Base-by-base conservation (phyloP, 2,113 vertebrate species). In the Silurus asotus region DNA sequence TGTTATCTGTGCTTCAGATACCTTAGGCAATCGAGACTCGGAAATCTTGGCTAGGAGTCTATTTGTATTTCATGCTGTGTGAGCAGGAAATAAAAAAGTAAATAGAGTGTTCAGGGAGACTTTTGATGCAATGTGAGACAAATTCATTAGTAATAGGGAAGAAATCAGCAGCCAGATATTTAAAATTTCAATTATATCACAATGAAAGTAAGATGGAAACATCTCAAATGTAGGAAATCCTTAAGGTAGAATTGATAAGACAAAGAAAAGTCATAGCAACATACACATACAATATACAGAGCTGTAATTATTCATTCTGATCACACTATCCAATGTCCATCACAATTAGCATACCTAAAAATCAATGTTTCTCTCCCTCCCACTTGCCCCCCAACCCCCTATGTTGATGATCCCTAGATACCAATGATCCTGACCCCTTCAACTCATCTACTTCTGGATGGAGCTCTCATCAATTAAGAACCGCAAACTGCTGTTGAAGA, bases 1-100 rank as follows among this genome's bases (percentile, higher is more conserved):
- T 85, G 48, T 69, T 62, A 62, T 81, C 37, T 58, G 37, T 28
- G n/a, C n/a, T 75, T 86, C 79, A n/a, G n/a, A 59, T 72, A 19
- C 14, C 19, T 37, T 79, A 78, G 61, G 25, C 61, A 79, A 69
- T 61, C 69, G 25, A 65, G 69, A 20, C 69, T 65, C 17, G 17
- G 64, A 82, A 17, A 25, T 61, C 45, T 61, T 25, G 55, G 37
- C n/a, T 62, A 81, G 58, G 10, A 17, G 7, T 45, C 78, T 56
- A 75, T 86, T 86, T 62, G 67, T 72, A 61, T 69, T 59, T 9
- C 53, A 61, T 49, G 56, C 77, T 72, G 45, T 56, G 19, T 20
- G 45, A 81, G 45, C 17, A 37, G 37, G 2, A 37, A 37, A 67
- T 72, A 55, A 51, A 45, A 45, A 25, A 4, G 28, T 51, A 4